A percentile compares a stretch with the other conserved stretches of the same genome.
phyloP scores from a whole-genome alignment of 2,888 invertebrate genomes.

The Cyrtodaria siliqua region DNA sequence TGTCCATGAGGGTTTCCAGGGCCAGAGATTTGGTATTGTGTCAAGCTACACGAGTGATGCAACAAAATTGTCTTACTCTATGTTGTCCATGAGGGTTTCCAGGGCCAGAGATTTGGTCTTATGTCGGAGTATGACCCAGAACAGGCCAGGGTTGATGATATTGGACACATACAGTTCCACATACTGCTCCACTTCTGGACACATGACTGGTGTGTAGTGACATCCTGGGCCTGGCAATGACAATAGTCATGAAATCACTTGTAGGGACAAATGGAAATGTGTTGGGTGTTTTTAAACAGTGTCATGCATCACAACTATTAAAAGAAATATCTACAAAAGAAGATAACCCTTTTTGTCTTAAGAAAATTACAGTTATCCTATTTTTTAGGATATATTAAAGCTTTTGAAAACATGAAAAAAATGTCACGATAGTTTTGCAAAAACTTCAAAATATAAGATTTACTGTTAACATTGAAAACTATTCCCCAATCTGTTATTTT shows the following conservation, averaged over 20 bases:
- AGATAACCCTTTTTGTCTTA: too few species aligned
- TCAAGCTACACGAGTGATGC: too few species aligned
- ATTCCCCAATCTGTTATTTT: too few species aligned
- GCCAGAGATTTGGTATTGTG: conserved; percentile 69
- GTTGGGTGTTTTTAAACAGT: background rate
- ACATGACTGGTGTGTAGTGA: conserved; percentile 63
- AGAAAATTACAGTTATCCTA: too few species aligned
- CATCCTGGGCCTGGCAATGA: conserved; percentile 67
- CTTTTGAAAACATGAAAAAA: too few species aligned
- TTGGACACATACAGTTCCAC: conserved; percentile 78
- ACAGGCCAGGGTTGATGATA: conserved; percentile 72
- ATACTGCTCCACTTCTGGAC: conserved; percentile 67
- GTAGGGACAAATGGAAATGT: conserved; percentile 2
- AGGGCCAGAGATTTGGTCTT: conserved; percentile 70
- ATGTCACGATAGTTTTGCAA: too few species aligned
- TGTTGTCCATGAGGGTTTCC: conserved; percentile 78
- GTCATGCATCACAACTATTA: too few species aligned
- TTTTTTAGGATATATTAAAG: too few species aligned
- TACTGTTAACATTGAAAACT: too few species aligned
- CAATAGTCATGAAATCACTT: too few species aligned
- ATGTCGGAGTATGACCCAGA: conserved; percentile 79
- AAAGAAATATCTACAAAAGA: too few species aligned
- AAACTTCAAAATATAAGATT: too few species aligned
- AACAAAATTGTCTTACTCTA: conserved; percentile 75
- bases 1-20: conserved; percentile 79